Evolutionary conservation across 2,797 vertebrate species (phyloP), one percentile per base, ranked within the genome.

Genomic region (Microcaecilia unicolor): DNA sequence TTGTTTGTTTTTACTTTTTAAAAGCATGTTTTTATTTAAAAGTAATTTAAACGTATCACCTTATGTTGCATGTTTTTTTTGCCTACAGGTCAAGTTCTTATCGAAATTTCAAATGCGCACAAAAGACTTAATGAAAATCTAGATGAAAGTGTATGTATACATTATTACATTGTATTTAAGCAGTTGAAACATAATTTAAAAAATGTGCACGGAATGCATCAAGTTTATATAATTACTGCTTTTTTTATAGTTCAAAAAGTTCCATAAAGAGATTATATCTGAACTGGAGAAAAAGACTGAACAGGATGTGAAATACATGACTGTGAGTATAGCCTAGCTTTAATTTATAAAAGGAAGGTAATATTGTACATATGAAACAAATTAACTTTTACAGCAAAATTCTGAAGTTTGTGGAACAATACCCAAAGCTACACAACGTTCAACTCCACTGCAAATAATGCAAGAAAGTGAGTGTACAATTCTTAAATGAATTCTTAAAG

Each of bases 221-320:
- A 3, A 25, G 23, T 19, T 8, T 23, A 23, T 30, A 32, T 19
- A 13, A 11, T 34, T 7, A 31, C 48, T 48, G 62, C 64, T 66
- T 5, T 41, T 50, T 60, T 74, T 51, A 21, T 74, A 99, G 96
- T 88, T 97, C 55, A 96, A 85, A 73, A 86, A 68, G 58, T 99
- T 99, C 60, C 92, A 97, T 61, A 84, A 72, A 64, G 96, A 97
- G 15, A 88, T 98, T 35, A 83, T 97, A 40, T 47, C 56, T 7
- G 96, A 99, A 64, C 74, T 99, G 72, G 94, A 99, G 68, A 93
- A 78, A 81, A 99, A 98, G 76, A 97, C 89, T 0, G 96, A 99
- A 14, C 85, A 94, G 68, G 96, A 99, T 44, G 85, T 96, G 15
- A 99, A 98, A 56, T 99, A 97, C 17, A 98, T 99, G 93, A 97